These are phyloP conservation scores for Eulemur mongoz DNA, from an alignment of 2,797 vertebrate genomes.

Conservation along the genomic window DNA sequence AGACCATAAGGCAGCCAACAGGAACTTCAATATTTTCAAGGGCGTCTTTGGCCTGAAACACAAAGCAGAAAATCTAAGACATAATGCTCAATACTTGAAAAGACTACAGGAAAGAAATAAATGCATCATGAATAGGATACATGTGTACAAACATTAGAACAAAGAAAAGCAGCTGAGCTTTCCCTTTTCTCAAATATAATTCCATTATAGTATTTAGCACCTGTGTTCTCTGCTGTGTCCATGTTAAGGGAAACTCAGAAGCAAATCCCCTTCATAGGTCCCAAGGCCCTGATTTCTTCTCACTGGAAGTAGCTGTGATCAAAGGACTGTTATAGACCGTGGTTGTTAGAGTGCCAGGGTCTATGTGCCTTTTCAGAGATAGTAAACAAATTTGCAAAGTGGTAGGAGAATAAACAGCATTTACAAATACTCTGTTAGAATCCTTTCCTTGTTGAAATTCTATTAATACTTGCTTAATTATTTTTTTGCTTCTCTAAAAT, in stretches of 20 bases:
- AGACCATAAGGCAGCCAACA: slow-evolving; percentile 96
- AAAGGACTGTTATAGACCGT: neutral
- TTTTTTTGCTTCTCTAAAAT: slow-evolving; percentile 24
- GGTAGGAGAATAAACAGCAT: neutral
- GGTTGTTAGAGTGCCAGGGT: neutral
- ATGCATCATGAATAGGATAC: neutral
- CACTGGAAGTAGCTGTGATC: neutral
- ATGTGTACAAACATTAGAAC: neutral
- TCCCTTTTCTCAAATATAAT: neutral
- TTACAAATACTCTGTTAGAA: neutral
- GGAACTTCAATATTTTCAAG: slow-evolving; percentile 93
- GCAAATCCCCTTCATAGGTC: neutral
- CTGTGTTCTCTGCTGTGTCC: neutral
- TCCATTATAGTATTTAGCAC: accelerated
- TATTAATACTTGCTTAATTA: neutral
- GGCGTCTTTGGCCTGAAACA: slow-evolving; percentile 90
- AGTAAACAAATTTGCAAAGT: neutral
- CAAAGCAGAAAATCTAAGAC: slow-evolving; percentile 43
- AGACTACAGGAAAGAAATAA: neutral
- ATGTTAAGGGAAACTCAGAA: neutral
- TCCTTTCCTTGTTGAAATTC: slow-evolving; percentile 10
- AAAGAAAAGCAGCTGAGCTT: neutral
- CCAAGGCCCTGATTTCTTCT: neutral
- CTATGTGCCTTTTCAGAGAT: neutral
- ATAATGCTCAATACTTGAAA: neutral